These are phyloP conservation scores for Ptychobarbus kaznakovi DNA, from an alignment of 2,797 vertebrate genomes.

Conservation along the genomic window DNA sequence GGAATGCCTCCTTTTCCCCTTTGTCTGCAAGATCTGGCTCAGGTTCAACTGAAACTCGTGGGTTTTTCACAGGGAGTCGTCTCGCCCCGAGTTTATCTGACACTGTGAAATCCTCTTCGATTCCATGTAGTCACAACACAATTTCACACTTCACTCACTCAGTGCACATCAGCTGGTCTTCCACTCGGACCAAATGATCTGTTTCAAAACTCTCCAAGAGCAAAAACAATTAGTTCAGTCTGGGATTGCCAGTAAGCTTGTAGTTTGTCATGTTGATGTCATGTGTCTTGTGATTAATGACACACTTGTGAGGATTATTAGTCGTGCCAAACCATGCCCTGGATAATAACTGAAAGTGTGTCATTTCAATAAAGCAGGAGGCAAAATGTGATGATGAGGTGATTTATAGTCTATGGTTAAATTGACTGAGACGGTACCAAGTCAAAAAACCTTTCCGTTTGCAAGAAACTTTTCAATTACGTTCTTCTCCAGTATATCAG, in stretches of 20 bases:
- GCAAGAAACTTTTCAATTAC: background rate
- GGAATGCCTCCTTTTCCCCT: slow-evolving; percentile 39
- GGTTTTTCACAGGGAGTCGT: slow-evolving; percentile 55
- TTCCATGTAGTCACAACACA: background rate
- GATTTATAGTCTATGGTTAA: background rate
- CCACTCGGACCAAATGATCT: background rate
- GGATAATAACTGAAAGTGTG: slow-evolving; percentile 26
- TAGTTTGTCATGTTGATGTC: slow-evolving; percentile 4
- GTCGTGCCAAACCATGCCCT: slow-evolving; percentile 5
- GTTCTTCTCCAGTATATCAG: background rate
- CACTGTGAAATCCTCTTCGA: slow-evolving; percentile 44
- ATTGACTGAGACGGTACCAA: background rate
- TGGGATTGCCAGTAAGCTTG: background rate
- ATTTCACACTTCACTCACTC: background rate
- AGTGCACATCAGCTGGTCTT: background rate
- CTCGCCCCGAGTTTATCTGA: slow-evolving; percentile 41
- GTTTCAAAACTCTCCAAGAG: background rate
- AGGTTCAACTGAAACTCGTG: slow-evolving; percentile 79
- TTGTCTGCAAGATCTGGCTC: slow-evolving; percentile 70
- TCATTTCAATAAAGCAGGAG: slow-evolving; percentile 4
- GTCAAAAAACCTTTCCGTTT: background rate
- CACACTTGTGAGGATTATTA: slow-evolving; percentile 10
- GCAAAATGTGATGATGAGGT: background rate
- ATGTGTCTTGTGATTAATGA: slow-evolving; percentile 7
- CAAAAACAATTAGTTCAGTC: background rate